Base-by-base conservation (phyloP, 2,888 invertebrate species). In the Yponomeuta evonymella region DNA sequence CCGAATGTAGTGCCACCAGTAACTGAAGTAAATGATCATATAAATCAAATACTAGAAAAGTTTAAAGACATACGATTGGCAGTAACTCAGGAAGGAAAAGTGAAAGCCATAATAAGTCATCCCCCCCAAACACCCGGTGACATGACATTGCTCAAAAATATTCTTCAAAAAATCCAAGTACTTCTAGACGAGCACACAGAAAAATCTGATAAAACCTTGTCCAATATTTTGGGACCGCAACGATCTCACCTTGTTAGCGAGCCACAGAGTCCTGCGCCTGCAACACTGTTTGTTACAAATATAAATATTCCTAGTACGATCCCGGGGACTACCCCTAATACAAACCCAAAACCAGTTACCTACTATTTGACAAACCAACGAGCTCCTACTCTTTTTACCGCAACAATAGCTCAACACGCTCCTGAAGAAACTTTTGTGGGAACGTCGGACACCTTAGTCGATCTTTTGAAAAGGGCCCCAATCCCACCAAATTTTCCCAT, bases 61-160 rank as follows among this genome's bases (percentile, higher is more conserved):
- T 67, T 67, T 67, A 11, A 67, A 33, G 67, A n/a, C 43, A 12
- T 67, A 43, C 67, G 67, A n/a, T 36, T 67, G n/a, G 4, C 33
- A 2, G 33, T 67, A 67, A 33, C 9, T 43, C 6, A 12, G 33
- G n/a, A 15, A n/a, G 43, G 43, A 67, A 33, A 43, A 43, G 67
- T 67, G 4, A 29, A 67, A 43, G 67, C 67, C 29, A n/a, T 67
- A 36, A 33, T 67, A 67, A 33, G 43, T 15, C 23, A 64, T 15
- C 51, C 51, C 15, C 51, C 51, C 15, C 12, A 65, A 23, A 65
- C 65, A 30, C 65, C 33, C 30, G 65, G 29, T 65, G 33, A 29
- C 30, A 11, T 65, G 11, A 12, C 43, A 36, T 33, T 36, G n/a
- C 67, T 67, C n/a, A 67, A 67, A 43, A n/a, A 33, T n/a, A 33